Evolutionary conservation across 2,888 invertebrate species (phyloP).

Genomic region (Antitype chi): DNA sequence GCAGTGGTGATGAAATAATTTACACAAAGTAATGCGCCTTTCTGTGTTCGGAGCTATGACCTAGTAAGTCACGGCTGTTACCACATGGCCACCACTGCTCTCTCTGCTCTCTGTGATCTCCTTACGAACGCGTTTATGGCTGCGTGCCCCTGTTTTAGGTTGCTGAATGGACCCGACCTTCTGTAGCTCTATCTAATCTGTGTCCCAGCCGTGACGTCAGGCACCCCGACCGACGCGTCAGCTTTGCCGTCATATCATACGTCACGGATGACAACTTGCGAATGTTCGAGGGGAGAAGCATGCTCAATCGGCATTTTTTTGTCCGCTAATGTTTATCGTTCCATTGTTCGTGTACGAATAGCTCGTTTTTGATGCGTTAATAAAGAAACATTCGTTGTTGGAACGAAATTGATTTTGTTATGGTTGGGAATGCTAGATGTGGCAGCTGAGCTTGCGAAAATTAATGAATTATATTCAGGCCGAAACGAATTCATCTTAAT

Average conservation of each 20-base stretch:
- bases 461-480: constrained; percentile 21
- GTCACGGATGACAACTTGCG: constrained; percentile 61
- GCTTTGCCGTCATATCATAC: constrained; percentile 62
- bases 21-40: too few relatives aligned
- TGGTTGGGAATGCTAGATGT: constrained; percentile 14
- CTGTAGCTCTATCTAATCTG: constrained; percentile 13
- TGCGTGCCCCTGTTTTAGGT: background rate
- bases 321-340: constrained; percentile 48
- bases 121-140: background rate
- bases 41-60: too few relatives aligned
- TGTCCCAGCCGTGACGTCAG: background rate
- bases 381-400: constrained; percentile 32
- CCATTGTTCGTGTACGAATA: constrained; percentile 47
- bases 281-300: constrained; percentile 52
- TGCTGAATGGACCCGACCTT: background rate
- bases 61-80: too few relatives aligned
- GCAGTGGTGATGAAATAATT: too few relatives aligned
- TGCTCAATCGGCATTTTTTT: constrained; percentile 38
- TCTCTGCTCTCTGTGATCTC: background rate
- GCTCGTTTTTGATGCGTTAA: constrained; percentile 34
- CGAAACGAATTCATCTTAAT: constrained; percentile 30
- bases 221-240: constrained; percentile 48
- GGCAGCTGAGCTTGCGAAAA: constrained; percentile 42
- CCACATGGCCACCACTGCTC: too few relatives aligned
- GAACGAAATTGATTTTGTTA: constrained; percentile 41